phyloP scores from a whole-genome alignment of 1,140 invertebrate species.

The Polypedilum vanderplanki region DNA sequence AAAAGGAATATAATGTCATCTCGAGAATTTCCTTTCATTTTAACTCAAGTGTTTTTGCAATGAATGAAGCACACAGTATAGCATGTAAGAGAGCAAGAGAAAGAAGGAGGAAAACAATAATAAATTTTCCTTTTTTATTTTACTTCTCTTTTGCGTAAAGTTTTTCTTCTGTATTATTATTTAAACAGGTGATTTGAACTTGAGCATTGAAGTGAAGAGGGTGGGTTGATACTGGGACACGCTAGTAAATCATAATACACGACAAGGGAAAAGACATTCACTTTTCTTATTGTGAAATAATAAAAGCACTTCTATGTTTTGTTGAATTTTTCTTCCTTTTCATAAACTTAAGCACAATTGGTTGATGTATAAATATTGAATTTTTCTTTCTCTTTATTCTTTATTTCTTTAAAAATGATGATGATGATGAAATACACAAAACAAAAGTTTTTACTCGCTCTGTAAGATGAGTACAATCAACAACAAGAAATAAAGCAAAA shows the following conservation, averaged over 20 bases:
- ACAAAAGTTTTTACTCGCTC: not conserved
- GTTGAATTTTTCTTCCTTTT: not conserved
- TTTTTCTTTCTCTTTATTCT: not conserved
- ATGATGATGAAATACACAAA: not conserved
- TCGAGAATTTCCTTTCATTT: slow-evolving; percentile 7
- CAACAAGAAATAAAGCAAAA: too few species aligned
- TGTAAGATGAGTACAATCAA: too few species aligned
- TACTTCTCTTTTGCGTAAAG: not conserved
- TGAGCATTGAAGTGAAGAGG: not conserved
- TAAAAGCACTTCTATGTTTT: not conserved
- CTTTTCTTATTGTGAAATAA: not conserved
- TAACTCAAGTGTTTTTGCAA: not conserved
- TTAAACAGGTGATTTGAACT: slow-evolving; percentile 12
- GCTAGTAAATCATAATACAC: slow-evolving; percentile 7
- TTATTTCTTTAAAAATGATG: not conserved
- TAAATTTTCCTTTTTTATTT: slow-evolving; percentile 14
- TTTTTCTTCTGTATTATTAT: slow-evolving; percentile 10
- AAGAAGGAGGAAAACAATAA: not conserved
- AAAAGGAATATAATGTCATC: not conserved
- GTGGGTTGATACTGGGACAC: not conserved
- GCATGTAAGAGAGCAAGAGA: not conserved
- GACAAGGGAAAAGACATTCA: not conserved
- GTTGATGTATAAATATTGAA: not conserved
- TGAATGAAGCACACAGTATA: not conserved
- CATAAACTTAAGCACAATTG: not conserved